Evolutionary conservation across 2,797 vertebrate species (phyloP).

Genomic region (Delichon dasypus): DNA sequence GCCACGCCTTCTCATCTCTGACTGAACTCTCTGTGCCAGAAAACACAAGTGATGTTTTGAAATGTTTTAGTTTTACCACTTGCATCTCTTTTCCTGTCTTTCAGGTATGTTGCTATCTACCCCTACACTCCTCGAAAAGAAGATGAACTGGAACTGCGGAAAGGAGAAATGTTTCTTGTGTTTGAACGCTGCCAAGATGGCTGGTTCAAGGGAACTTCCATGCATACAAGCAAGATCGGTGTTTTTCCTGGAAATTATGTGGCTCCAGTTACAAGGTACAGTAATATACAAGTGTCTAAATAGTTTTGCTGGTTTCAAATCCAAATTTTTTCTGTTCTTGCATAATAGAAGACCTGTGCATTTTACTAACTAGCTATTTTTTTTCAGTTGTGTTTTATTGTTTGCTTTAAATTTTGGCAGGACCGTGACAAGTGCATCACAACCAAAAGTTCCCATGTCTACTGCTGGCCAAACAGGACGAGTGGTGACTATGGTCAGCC

Average conservation of each 20-base stretch:
- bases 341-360: conserved; percentile 5
- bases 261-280: conserved; percentile 93
- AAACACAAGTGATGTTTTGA: neutral
- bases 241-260: conserved; percentile 99
- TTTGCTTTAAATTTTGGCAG: conserved; percentile 75
- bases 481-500: conserved; percentile 85
- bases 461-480: conserved; percentile 84
- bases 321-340: neutral
- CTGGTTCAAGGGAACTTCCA: conserved; percentile 99
- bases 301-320: conserved; percentile 27
- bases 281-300: conserved; percentile 35
- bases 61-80: neutral
- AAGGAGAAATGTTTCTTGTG: conserved; percentile 98
- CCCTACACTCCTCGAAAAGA: conserved; percentile 95
- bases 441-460: conserved; percentile 87
- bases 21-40: neutral
- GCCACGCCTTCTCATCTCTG: neutral
- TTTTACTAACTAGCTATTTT: neutral
- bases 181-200: conserved; percentile 98
- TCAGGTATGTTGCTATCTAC: conserved; percentile 94
- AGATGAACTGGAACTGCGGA: conserved; percentile 95
- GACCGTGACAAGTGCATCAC: conserved; percentile 82
- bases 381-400: neutral
- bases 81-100: neutral
- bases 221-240: conserved; percentile 97